phyloP scores from a whole-genome alignment of 2,888 invertebrate genomes.

The Drosophila ustulata region DNA sequence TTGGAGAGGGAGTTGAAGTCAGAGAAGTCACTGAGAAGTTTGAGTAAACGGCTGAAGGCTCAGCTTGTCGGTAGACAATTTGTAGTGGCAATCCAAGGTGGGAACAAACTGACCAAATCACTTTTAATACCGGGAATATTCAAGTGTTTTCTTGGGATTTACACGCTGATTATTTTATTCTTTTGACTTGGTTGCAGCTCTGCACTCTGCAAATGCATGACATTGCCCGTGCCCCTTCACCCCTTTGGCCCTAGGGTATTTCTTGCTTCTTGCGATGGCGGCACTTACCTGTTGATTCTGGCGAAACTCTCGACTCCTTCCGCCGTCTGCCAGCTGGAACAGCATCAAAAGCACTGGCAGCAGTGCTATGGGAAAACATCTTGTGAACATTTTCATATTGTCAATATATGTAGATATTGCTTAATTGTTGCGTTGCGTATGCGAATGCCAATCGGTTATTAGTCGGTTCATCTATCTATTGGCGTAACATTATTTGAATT shows the following conservation, averaged over 20 bases:
- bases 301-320: conserved; percentile 42
- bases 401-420: conserved; percentile 19
- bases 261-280: not conserved
- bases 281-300: conserved; percentile 74
- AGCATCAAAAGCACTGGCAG: conserved; percentile 56
- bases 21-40: conserved; percentile 16
- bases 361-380: conserved; percentile 52
- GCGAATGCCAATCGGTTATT: not conserved
- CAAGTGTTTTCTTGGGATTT: conserved; percentile 84
- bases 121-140: conserved; percentile 83
- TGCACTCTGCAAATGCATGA: not conserved
- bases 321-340: conserved; percentile 44
- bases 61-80: conserved; percentile 68
- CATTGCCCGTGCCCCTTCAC: not conserved
- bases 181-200: not conserved
- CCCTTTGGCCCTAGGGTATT: not conserved
- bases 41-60: conserved; percentile 14
- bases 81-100: conserved; percentile 51
- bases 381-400: conserved; percentile 58
- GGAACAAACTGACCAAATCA: conserved; percentile 33
- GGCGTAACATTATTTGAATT: conserved; percentile 15
- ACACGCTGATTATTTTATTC: conserved; percentile 32
- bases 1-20: conserved; percentile 18
- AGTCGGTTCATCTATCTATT: conserved; percentile 7
- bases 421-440: conserved; percentile 20